These are phyloP conservation scores for Cyprinodon variegatus DNA, from an alignment of 2,113 vertebrate genomes.

Conservation along the genomic window DNA sequence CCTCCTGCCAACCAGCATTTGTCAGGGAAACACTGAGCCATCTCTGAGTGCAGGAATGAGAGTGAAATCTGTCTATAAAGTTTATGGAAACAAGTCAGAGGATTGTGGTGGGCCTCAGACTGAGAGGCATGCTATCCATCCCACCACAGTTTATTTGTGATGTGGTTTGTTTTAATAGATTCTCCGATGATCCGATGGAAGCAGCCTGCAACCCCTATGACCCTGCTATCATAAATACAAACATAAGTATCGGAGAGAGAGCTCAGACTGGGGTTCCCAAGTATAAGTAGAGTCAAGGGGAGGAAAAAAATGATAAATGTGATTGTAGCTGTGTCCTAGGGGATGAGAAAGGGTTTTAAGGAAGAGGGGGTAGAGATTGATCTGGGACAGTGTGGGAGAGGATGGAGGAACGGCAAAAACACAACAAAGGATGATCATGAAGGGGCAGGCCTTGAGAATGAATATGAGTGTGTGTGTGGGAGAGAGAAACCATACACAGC, in stretches of 20 bases:
- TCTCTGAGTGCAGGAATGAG: not conserved
- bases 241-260: conserved; percentile 53
- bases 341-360: conserved; percentile 2
- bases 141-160: conserved; percentile 49
- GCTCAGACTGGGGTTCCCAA: conserved; percentile 49
- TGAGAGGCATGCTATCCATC: conserved; percentile 35
- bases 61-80: conserved; percentile 19
- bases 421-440: conserved; percentile 6
- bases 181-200: conserved; percentile 41
- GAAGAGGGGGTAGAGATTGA: conserved; percentile 63
- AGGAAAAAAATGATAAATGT: conserved; percentile 28
- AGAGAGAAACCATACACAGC: conserved; percentile 61
- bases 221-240: conserved; percentile 58
- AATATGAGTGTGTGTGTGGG: conserved; percentile 51
- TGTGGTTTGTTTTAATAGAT: conserved; percentile 61
- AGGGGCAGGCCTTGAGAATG: conserved; percentile 61
- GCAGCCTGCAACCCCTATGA: conserved; percentile 31
- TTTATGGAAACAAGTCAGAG: conserved; percentile 34
- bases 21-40: conserved; percentile 13
- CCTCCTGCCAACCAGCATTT: conserved; percentile 26
- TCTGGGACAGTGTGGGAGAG: conserved; percentile 69
- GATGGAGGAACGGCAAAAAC: conserved; percentile 48
- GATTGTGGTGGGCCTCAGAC: conserved; percentile 34
- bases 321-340: conserved; percentile 25
- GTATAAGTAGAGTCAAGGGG: conserved; percentile 50